Base-by-base conservation (phyloP, 2,113 vertebrate genomes). In the Oostethus manadensis region DNA sequence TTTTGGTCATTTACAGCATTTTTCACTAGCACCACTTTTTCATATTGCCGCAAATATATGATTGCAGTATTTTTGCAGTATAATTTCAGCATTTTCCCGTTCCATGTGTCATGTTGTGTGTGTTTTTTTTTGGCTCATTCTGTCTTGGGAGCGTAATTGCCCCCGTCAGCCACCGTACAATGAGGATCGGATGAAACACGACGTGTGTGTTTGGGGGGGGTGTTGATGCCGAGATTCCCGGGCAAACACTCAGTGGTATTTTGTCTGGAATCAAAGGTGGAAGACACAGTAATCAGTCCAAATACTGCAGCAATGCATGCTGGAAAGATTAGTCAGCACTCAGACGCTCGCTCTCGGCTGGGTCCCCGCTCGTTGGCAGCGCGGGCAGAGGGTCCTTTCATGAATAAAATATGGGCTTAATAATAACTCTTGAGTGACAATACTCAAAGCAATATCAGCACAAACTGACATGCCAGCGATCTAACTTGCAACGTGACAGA, bases 241-340 rank as follows among this genome's bases (percentile, higher is more conserved):
- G 38, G 29, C 50, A 64, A 47, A 42, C 23, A 10, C 61, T 68
- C 63, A 38, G 66, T 42, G 62, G 55, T 57, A 5, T 29, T 73
- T 58, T 62, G 75, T 80, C 45, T 65, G 61, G 62, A 74, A 73
- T 64, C 58, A 77, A 64, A 73, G 51, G 60, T 62, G 48, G 49
- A 60, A 69, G 62, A 78, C 70, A 58, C 44, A 33, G 51, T 49
- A 66, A 68, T 70, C 62, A 76, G 21, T 65, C 44, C 17, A 0
- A 51, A 57, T 53, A 50, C 63, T 45, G 64, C 42, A 7, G 63
- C 57, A 64, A 20, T 62, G 11, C 59, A 62, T 64, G 23, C 29
- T 22, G 38, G 22, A 45, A 60, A 20, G 33, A 62, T 35, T 35
- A 51, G 57, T 65, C n/a, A 10, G 58, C 15, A 26, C 10, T 47